Evolutionary conservation across 2,113 vertebrate genomes (phyloP), one percentile per base, ranked within the genome.

Genomic region (Tricholaema leucomelas): DNA sequence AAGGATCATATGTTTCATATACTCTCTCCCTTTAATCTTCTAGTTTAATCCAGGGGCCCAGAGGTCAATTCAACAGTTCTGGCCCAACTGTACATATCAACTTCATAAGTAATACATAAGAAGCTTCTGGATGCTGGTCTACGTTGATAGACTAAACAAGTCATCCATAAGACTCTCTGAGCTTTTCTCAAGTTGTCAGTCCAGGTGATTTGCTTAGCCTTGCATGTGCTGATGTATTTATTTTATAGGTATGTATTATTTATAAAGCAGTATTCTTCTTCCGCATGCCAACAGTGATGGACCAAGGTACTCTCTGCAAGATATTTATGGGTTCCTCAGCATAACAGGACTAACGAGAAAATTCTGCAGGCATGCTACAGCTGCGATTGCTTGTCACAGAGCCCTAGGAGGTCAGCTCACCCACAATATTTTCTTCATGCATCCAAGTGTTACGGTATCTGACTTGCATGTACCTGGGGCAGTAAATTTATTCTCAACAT

Each of bases 231-330:
- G 94, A 94, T 67, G 40, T 85, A 88, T 95, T 97, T 97, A 88
- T 96, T 96, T 97, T 88, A 91, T 77, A 82, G 18, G 63, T 66
- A 96, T 95, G 93, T 80, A 96, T 97, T 97, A 97, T 97, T 97
- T 96, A 97, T 96, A 93, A 86, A 93, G 88, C 52, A 31, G 82
- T 73, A 64, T 63, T 94, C 90, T 73, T 91, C 95, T 81, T 96
- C 78, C 93, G 96, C 86, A 82, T 75, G 85, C 73, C 74, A 96
- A 93, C 92, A 93, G 84, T 33, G 83, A 94, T 12, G 89, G 90
- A 92, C 92, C 90, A 88, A 80, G 94, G 95, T 33, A 87, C 8
- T 69, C 60, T 67, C 81, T 77, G 73, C 87, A 48, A 73, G 93
- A 50, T 93, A 97, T 95, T 95, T 90, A 90, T 59, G 89, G 97